A percentile compares a stretch with the other conserved stretches of the same genome.
Conservation (phyloP, 1,140 invertebrate species). For the Magallana angulata region DNA sequence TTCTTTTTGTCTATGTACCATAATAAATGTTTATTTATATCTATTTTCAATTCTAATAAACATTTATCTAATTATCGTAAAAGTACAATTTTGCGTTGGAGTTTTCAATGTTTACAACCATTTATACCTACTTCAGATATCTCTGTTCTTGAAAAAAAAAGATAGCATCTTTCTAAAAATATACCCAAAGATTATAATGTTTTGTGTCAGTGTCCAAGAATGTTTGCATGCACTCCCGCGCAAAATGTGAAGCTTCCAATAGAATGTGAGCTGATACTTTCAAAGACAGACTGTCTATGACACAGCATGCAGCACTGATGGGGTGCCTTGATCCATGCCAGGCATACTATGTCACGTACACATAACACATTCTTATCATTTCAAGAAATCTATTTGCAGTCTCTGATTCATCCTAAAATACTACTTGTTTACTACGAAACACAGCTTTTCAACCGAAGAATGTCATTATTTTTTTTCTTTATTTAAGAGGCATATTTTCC, state of each 20-base stretch:
- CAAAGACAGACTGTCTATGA: background rate
- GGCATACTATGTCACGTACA: background rate
- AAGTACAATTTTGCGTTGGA: too few relatives aligned
- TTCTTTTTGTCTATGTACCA: too few relatives aligned
- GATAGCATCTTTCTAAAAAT: conserved; percentile 8
- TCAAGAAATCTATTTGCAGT: background rate
- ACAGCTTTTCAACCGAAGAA: background rate
- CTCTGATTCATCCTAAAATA: conserved; percentile 30
- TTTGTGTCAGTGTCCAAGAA: background rate
- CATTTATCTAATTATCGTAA: too few relatives aligned
- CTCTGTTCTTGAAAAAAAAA: background rate
- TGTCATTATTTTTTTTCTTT: background rate
- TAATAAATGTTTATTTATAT: too few relatives aligned
- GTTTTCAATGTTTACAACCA: too few relatives aligned
- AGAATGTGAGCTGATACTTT: background rate
- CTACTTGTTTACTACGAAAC: conserved; percentile 5
- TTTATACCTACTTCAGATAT: too few relatives aligned
- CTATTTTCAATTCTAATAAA: too few relatives aligned
- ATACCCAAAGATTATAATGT: background rate
- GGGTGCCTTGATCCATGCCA: background rate
- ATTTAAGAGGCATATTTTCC: background rate
- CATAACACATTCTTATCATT: conserved; percentile 14
- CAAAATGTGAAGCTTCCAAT: background rate
- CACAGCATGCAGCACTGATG: background rate
- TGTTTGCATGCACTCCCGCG: background rate